These are phyloP conservation scores for Tyrannus savana DNA, from an alignment of 2,113 vertebrate genomes.

Conservation along the genomic window DNA sequence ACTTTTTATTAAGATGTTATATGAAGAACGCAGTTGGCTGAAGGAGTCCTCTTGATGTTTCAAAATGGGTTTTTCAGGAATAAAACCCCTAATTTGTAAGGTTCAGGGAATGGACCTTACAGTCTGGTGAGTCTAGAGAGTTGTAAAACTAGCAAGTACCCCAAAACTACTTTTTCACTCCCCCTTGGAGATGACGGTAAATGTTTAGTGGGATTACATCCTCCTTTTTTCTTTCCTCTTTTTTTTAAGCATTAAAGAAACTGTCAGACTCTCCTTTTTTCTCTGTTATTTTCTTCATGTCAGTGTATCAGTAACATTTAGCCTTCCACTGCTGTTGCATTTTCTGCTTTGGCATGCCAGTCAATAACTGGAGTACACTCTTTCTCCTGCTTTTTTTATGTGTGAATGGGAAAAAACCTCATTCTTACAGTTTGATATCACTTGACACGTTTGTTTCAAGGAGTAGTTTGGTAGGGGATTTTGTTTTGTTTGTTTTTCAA, in stretches of 20 bases:
- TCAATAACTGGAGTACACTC: neutral
- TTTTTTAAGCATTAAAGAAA: neutral
- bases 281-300: neutral
- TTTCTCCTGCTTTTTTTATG: neutral
- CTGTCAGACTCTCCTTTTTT: neutral
- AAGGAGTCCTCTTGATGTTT: neutral
- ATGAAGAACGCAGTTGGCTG: neutral
- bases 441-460: neutral
- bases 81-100: neutral
- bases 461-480: neutral
- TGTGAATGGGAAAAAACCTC: neutral
- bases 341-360: neutral
- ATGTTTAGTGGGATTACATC: neutral
- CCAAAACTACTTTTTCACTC: neutral
- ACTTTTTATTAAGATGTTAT: neutral
- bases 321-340: neutral
- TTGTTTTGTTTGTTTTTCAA: neutral
- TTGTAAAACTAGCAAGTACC: neutral
- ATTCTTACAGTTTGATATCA: neutral
- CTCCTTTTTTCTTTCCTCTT: neutral
- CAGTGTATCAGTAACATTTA: neutral
- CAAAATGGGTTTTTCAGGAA: neutral
- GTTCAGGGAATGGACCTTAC: neutral
- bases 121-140: neutral
- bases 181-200: neutral